Evolutionary conservation across 1,140 invertebrate species (phyloP).

Genomic region (Ephestia elutella): DNA sequence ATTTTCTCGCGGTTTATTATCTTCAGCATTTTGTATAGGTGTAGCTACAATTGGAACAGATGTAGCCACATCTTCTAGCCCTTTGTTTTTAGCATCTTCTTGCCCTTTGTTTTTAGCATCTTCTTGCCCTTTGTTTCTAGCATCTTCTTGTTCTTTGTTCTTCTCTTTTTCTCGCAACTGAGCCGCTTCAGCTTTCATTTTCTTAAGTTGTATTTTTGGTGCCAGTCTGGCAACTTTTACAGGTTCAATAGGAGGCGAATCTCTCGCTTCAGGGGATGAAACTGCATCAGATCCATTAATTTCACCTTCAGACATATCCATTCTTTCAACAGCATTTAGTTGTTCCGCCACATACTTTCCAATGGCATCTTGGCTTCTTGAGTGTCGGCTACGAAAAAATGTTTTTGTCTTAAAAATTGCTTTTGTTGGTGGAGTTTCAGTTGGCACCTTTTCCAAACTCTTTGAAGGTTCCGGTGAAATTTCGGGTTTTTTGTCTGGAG

Average conservation of each 20-base stretch:
- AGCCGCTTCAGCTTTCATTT: conserved; percentile 66
- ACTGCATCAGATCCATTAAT: conserved; percentile 51
- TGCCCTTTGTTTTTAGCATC: too few relatives aligned
- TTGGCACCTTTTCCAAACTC: conserved; percentile 30
- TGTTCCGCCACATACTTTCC: conserved; percentile 72
- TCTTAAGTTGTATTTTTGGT: conserved; percentile 72
- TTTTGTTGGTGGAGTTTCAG: conserved; percentile 56
- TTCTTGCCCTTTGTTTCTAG: conserved; percentile 21
- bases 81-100: too few relatives aligned
- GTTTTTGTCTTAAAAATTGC: conserved; percentile 73
- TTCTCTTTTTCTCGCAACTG: conserved; percentile 50
- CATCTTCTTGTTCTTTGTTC: conserved; percentile 19
- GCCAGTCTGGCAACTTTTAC: conserved; percentile 62
- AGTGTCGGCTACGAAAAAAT: conserved; percentile 74
- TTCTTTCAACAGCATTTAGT: conserved; percentile 59
- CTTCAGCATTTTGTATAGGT: neutral
- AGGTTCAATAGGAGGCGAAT: conserved; percentile 53
- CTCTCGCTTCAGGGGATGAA: conserved; percentile 47
- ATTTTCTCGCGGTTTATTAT: conserved; percentile 1
- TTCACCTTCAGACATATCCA: conserved; percentile 53
- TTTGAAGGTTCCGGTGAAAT: conserved; percentile 46
- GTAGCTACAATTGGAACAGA: neutral
- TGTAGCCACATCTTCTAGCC: conserved; percentile 12
- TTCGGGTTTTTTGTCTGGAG: conserved; percentile 62
- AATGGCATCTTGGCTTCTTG: conserved; percentile 73